phyloP scores from a whole-genome alignment of 1,140 invertebrate genomes.

The Phymorhynchus buccinoides region DNA sequence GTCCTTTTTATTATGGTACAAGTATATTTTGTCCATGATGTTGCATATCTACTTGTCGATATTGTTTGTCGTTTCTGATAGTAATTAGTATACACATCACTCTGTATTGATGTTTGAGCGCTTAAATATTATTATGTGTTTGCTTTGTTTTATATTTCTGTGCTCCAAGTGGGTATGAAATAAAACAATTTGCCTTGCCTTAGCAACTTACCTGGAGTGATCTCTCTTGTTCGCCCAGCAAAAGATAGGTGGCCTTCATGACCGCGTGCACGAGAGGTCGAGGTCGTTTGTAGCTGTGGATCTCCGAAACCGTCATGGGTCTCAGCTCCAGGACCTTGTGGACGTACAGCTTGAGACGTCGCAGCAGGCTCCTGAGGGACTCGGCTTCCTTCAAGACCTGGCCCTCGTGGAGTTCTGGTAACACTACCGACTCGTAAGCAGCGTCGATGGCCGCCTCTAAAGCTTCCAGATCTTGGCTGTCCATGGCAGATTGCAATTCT shows the following conservation, averaged over 20 bases:
- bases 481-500: conserved; percentile 38
- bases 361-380: conserved; percentile 35
- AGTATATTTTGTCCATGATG: too few relatives aligned
- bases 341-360: conserved; percentile 43
- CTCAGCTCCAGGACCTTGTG: conserved; percentile 51
- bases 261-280: conserved; percentile 52
- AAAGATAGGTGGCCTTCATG: conserved; percentile 55
- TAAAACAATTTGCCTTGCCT: not conserved
- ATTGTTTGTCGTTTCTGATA: too few relatives aligned
- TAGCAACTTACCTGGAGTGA: conserved; percentile 42
- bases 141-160: too few relatives aligned
- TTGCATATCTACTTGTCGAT: too few relatives aligned
- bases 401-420: not conserved
- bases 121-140: too few relatives aligned
- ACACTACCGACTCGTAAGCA: conserved; percentile 18
- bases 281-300: conserved; percentile 54
- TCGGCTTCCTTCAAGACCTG: conserved; percentile 45
- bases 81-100: too few relatives aligned
- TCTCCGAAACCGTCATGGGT: conserved; percentile 49
- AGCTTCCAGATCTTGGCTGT: conserved; percentile 24
- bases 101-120: too few relatives aligned
- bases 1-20: too few relatives aligned
- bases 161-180: too few relatives aligned
- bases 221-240: conserved; percentile 50
- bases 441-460: conserved; percentile 33